Base-by-base conservation (phyloP, 2,113 vertebrate genomes). In the Anser brachyrhynchus region DNA sequence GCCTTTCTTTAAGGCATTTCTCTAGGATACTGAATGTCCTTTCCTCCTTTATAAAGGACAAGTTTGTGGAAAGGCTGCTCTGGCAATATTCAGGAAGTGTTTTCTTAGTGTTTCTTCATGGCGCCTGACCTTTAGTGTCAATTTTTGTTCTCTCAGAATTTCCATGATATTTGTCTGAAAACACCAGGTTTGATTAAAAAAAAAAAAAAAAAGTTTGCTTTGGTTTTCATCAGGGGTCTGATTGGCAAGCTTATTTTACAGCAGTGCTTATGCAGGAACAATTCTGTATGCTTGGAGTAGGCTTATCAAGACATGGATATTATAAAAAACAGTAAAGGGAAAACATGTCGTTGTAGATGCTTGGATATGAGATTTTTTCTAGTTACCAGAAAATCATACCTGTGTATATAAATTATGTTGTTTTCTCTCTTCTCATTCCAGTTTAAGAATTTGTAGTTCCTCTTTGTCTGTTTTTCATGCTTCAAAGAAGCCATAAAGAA, bases 1-100 rank as follows among this genome's bases (percentile, higher is more conserved):
- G 22, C 22, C 14, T 44, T 66, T 75, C 0, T 0, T 62, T 84
- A 80, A 49, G 0, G 1, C 9, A 2, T 41, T 25, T 74, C 25
- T 72, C 41, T 54, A 16, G 19, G 31, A 58, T 33, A 62, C 35
- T 33, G 58, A 46, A 12, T 62, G 41, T 51, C 28, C 37, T 54
- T 78, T 78, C 29, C 11, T 57, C 7, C 55, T 87, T 62, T 51
- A 49, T 64, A 46, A 78, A 69, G 35, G 59, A 28, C 28, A 54
- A 6, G 39, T 67, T 44, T 39, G 6, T 72, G 37, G 46, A 58
- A 62, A 41, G 43, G 25, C 51, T 94, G 21, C 49, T 89, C 58
- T 58, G 55, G 33, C 29, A 64, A 74, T 43, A 58, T 58, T 75
- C 39, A 58, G 39, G 25, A 59, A 66, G 25, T 3, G 31, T 83